These are phyloP conservation scores for Heliconius charithonia DNA, from an alignment of 2,888 invertebrate species.

Conservation along the genomic window DNA sequence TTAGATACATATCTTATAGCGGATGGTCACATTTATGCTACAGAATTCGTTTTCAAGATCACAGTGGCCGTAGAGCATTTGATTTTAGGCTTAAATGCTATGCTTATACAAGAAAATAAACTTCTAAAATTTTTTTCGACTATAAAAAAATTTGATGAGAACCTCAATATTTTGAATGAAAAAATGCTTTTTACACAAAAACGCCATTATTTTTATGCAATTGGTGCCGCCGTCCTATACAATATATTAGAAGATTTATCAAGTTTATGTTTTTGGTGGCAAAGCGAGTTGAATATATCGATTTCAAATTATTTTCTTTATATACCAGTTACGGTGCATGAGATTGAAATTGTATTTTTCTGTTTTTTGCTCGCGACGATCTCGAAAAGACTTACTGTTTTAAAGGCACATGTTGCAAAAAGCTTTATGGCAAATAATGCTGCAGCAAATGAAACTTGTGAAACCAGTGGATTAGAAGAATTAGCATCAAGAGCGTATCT, in stretches of 20 bases:
- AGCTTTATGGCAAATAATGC: slow-evolving; percentile 18
- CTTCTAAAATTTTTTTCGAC: slow-evolving; percentile 30
- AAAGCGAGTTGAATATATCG: not conserved
- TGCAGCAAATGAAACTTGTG: not conserved
- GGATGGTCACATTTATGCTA: not conserved
- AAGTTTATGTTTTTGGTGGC: not conserved
- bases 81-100: slow-evolving; percentile 22
- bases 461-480: slow-evolving; percentile 53
- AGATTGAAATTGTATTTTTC: slow-evolving; percentile 43
- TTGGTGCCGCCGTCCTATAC: slow-evolving; percentile 16
- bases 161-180: slow-evolving; percentile 28
- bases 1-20: slow-evolving; percentile 2
- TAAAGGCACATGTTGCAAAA: slow-evolving; percentile 40
- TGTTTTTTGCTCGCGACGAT: slow-evolving; percentile 39
- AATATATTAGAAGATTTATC: slow-evolving; percentile 19
- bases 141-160: slow-evolving; percentile 35
- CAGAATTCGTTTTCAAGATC: slow-evolving; percentile 28
- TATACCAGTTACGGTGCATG: slow-evolving; percentile 39
- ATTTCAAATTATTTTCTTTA: slow-evolving; percentile 24
- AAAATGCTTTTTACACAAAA: not conserved
- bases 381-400: slow-evolving; percentile 37
- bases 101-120: slow-evolving; percentile 29
- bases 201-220: slow-evolving; percentile 19
- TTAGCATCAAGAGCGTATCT: slow-evolving; percentile 58
- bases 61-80: slow-evolving; percentile 31